Conservation (phyloP, 2,113 vertebrate genomes). For the Propithecus coquereli region DNA sequence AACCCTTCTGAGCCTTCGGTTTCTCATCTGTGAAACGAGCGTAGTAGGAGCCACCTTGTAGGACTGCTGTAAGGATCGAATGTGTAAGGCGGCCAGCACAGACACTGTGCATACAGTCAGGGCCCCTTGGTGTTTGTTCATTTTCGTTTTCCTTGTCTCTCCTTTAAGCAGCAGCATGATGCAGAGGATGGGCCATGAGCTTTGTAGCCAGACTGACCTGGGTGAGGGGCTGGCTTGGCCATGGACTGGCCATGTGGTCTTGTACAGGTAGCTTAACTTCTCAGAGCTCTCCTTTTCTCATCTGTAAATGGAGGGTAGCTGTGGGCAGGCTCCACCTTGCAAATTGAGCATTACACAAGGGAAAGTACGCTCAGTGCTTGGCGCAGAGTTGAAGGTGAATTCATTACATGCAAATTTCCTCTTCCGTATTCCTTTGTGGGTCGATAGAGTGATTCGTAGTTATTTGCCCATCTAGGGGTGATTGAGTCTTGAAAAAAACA, state of each 20-base stretch:
- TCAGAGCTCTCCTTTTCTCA: not conserved
- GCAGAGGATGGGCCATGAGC: not conserved
- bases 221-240: not conserved
- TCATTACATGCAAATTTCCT: not conserved
- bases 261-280: not conserved
- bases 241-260: not conserved
- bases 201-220: not conserved
- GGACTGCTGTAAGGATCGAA: accelerated
- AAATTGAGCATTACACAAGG: not conserved
- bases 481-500: not conserved
- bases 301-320: not conserved
- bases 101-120: not conserved
- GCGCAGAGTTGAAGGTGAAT: not conserved
- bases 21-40: not conserved
- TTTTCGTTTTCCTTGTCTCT: not conserved
- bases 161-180: not conserved
- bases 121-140: not conserved
- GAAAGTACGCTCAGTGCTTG: not conserved
- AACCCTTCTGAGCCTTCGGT: not conserved
- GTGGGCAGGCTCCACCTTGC: not conserved
- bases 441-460: not conserved
- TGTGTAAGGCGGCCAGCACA: not conserved
- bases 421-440: not conserved
- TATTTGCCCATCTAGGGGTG: not conserved
- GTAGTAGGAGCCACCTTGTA: not conserved